A percentile compares a stretch with the other conserved stretches of the same genome.
These are phyloP conservation scores for Miniopterus natalensis DNA, from an alignment of 2,113 vertebrate species.

Conservation along the genomic window DNA sequence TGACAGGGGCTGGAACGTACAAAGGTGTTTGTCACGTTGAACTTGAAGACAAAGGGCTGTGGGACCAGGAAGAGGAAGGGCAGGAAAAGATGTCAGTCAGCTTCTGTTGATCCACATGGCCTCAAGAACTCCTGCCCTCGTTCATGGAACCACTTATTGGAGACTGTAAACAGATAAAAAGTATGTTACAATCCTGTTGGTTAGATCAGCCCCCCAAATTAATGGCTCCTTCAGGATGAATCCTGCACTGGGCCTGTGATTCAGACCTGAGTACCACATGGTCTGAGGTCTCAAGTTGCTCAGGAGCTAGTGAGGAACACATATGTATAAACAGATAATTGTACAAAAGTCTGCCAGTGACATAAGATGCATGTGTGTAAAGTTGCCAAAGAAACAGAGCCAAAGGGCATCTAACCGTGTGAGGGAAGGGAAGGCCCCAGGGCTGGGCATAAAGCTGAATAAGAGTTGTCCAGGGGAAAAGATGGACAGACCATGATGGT, in stretches of 20 bases:
- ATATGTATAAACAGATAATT: neutral
- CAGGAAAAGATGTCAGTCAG: slow-evolving; percentile 90
- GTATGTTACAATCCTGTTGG: slow-evolving; percentile 28
- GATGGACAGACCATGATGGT: neutral
- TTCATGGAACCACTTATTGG: slow-evolving; percentile 99
- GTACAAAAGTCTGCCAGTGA: neutral
- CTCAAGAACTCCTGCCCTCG: slow-evolving; percentile 98
- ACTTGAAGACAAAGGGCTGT: slow-evolving; percentile 62
- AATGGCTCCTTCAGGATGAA: neutral
- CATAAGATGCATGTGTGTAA: neutral
- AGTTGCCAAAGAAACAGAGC: neutral
- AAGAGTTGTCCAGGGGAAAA: neutral
- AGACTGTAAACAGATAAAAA: slow-evolving; percentile 90
- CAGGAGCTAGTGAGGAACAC: neutral
- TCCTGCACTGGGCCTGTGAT: neutral
- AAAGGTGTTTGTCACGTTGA: slow-evolving; percentile 53
- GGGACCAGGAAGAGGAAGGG: slow-evolving; percentile 26
- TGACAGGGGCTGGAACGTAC: slow-evolving; percentile 45
- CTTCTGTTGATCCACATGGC: slow-evolving; percentile 96
- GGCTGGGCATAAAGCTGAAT: neutral
- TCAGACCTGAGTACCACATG: neutral
- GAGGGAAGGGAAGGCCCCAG: neutral
- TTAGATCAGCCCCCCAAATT: neutral
- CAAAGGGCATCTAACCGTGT: neutral
- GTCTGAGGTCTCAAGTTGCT: neutral